Conservation (phyloP, 2,797 vertebrate genomes). For the Chlorospingus flavigularis region DNA sequence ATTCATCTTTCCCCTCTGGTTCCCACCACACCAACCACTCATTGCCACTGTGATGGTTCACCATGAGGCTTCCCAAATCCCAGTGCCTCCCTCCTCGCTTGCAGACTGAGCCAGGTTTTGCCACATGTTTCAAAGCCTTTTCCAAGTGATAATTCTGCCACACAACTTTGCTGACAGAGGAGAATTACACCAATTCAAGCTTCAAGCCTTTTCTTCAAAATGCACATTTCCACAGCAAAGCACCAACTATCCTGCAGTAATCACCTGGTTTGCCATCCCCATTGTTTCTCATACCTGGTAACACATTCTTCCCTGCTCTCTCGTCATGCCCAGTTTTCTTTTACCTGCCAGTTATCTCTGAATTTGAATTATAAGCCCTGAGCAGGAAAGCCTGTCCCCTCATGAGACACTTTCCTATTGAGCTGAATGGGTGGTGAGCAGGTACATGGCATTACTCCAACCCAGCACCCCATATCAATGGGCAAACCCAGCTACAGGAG, state of each 20-base stretch:
- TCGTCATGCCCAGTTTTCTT: background rate
- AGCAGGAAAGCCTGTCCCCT: background rate
- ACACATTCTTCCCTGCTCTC: background rate
- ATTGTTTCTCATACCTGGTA: background rate
- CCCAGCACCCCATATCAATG: background rate
- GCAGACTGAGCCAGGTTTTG: background rate
- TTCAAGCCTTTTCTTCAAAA: background rate
- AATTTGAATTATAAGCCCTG: background rate
- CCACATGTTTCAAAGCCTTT: background rate
- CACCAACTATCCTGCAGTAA: background rate
- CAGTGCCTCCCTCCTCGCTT: rapidly evolving
- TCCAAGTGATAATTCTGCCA: background rate
- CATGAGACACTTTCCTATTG: background rate
- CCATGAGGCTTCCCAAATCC: background rate
- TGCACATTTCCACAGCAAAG: background rate
- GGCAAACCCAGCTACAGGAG: background rate
- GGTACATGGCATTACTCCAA: background rate
- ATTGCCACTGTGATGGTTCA: background rate
- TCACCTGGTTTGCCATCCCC: background rate
- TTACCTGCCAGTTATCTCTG: background rate
- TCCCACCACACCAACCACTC: background rate
- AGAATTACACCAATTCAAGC: background rate
- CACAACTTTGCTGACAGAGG: background rate
- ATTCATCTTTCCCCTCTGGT: background rate
- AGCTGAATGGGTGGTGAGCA: background rate